phyloP scores from a whole-genome alignment of 2,888 invertebrate species.

The Polyommatus iphigenia region DNA sequence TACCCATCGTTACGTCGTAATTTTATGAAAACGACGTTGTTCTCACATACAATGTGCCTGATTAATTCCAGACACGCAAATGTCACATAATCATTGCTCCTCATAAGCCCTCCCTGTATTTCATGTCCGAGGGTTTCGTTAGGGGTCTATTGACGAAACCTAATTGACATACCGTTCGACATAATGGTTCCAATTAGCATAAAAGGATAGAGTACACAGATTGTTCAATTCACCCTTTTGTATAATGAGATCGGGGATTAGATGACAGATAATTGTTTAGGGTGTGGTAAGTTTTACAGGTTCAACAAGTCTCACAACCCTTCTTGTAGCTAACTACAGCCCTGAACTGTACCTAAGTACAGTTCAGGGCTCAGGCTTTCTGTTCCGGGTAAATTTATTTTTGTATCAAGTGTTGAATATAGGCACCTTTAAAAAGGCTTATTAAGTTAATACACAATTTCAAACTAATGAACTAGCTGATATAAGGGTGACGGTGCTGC shows the following conservation, averaged over 20 bases:
- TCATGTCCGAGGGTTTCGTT: conserved; percentile 43
- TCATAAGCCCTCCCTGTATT: conserved; percentile 39
- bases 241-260: conserved; percentile 58
- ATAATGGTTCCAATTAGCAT: conserved; percentile 42
- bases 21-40: conserved; percentile 37
- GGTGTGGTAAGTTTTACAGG: conserved; percentile 68
- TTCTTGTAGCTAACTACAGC: conserved; percentile 45
- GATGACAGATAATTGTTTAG: conserved; percentile 70
- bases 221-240: conserved; percentile 58
- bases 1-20: conserved; percentile 32
- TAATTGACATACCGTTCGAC: conserved; percentile 38
- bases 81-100: conserved; percentile 49
- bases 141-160: conserved; percentile 37
- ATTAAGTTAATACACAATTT: not conserved
- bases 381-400: not conserved
- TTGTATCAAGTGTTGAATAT: not conserved
- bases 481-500: not conserved
- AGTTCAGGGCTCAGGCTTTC: not conserved
- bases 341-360: no score
- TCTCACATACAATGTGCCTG: conserved; percentile 45
- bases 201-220: conserved; percentile 43
- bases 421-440: not conserved
- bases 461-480: conserved; percentile 2
- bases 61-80: conserved; percentile 55
- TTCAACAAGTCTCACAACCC: conserved; percentile 69